Evolutionary conservation across 37 sponge, comb jelly and placozoan genomes (phyloP).

Genomic region (Petrosia ficiformis): DNA sequence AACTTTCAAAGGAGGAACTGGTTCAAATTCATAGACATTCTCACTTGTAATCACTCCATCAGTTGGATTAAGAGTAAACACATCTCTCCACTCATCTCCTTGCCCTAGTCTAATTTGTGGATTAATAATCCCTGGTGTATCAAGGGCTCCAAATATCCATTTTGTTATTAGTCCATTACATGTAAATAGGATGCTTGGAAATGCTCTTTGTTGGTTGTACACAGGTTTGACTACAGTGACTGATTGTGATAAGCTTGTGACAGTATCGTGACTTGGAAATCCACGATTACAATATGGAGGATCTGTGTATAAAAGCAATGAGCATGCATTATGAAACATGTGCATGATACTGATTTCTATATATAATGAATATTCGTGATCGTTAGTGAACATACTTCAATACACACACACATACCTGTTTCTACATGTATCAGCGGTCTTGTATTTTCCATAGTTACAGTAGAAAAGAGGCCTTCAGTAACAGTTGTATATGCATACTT

Average conservation of each 20-base stretch:
- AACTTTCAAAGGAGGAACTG: not conserved
- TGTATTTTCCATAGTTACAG: too few relatives aligned
- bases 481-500: not conserved
- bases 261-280: not conserved
- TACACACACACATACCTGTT: too few relatives aligned
- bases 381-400: too few relatives aligned
- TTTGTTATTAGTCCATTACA: slow-evolving; percentile 1
- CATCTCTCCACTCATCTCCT: not conserved
- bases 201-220: not conserved
- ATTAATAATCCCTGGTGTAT: not conserved
- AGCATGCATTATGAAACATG: too few relatives aligned
- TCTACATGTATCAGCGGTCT: too few relatives aligned
- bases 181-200: not conserved
- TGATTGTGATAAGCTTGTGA: not conserved
- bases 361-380: too few relatives aligned
- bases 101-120: not conserved
- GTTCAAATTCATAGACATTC: not conserved
- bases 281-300: not conserved
- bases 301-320: too few relatives aligned
- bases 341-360: too few relatives aligned
- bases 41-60: not conserved
- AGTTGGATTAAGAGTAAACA: not conserved
- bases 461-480: too few relatives aligned
- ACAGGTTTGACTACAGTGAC: not conserved
- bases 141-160: not conserved